Conservation (phyloP, 2,113 vertebrate genomes). For the Leucopsar rothschildi region DNA sequence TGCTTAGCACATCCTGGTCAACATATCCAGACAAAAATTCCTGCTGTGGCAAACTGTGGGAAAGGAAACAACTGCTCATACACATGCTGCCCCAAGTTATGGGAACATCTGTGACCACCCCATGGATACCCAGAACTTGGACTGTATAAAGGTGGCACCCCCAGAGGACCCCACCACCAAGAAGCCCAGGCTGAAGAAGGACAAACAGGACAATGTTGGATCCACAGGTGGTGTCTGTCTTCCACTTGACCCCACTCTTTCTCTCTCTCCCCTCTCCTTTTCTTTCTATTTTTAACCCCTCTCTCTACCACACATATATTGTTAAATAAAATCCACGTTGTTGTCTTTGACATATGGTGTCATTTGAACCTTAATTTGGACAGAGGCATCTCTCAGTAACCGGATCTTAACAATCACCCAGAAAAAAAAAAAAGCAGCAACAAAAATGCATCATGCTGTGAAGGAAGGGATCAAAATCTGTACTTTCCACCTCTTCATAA, state of each 20-base stretch:
- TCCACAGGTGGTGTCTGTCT: neutral
- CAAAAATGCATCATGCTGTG: fast-evolving
- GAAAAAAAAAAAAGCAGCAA: too few relatives aligned
- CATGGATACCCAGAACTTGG: neutral
- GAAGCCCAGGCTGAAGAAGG: neutral
- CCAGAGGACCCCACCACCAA: neutral
- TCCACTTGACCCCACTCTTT: neutral
- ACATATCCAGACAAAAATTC: neutral
- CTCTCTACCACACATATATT: neutral
- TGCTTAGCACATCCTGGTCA: neutral
- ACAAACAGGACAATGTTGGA: neutral
- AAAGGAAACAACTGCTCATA: neutral
- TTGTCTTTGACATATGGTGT: neutral
- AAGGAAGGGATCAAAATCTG: neutral
- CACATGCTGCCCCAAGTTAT: too few relatives aligned
- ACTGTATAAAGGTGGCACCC: neutral
- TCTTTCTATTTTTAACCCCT: neutral
- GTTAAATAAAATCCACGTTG: neutral
- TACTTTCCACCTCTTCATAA: neutral
- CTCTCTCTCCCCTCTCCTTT: fast-evolving
- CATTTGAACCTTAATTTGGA: fast-evolving
- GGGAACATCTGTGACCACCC: neutral
- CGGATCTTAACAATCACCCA: neutral
- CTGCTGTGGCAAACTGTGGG: neutral
- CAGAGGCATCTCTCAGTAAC: neutral